These are phyloP conservation scores for Chaenodraco wilsoni DNA, from an alignment of 2,797 vertebrate genomes.

Conservation along the genomic window DNA sequence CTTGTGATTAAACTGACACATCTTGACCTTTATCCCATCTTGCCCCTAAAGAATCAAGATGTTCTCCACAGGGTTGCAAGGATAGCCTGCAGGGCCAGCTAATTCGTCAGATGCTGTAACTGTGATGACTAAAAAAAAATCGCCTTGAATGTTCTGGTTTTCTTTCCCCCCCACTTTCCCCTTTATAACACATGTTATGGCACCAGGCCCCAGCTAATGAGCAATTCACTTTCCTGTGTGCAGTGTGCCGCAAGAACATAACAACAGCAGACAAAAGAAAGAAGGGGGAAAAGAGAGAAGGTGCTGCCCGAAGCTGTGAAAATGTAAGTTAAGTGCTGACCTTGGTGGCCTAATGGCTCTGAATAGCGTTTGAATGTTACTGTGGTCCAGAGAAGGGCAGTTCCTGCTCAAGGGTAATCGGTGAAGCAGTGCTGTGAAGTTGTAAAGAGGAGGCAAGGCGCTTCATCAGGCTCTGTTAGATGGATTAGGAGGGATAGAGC, in stretches of 20 bases:
- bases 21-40: slow-evolving; percentile 40
- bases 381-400: slow-evolving; percentile 67
- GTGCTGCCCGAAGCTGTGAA: slow-evolving; percentile 68
- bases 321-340: slow-evolving; percentile 78
- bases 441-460: slow-evolving; percentile 40
- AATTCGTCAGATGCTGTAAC: slow-evolving; percentile 55
- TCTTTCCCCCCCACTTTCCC: slow-evolving; percentile 8
- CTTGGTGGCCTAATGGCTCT: slow-evolving; percentile 76
- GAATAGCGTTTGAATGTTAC: slow-evolving; percentile 76
- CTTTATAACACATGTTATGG: slow-evolving; percentile 27
- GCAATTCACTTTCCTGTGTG: slow-evolving; percentile 36
- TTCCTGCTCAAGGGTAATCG: slow-evolving; percentile 63
- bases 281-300: slow-evolving; percentile 22
- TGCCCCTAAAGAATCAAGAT: slow-evolving; percentile 44
- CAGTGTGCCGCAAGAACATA: slow-evolving; percentile 46
- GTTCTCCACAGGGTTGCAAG: slow-evolving; percentile 36
- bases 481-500: slow-evolving; percentile 51
- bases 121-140: slow-evolving; percentile 52
- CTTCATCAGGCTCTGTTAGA: slow-evolving; percentile 36
- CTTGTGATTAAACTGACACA: slow-evolving; percentile 46
- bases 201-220: slow-evolving; percentile 56
- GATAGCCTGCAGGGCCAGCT: slow-evolving; percentile 31
- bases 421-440: slow-evolving; percentile 58
- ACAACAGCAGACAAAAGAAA: slow-evolving; percentile 42
- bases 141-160: slow-evolving; percentile 41